These are phyloP conservation scores for Hirtodrosophila confusa DNA, from an alignment of 2,888 invertebrate genomes.

Conservation along the genomic window DNA sequence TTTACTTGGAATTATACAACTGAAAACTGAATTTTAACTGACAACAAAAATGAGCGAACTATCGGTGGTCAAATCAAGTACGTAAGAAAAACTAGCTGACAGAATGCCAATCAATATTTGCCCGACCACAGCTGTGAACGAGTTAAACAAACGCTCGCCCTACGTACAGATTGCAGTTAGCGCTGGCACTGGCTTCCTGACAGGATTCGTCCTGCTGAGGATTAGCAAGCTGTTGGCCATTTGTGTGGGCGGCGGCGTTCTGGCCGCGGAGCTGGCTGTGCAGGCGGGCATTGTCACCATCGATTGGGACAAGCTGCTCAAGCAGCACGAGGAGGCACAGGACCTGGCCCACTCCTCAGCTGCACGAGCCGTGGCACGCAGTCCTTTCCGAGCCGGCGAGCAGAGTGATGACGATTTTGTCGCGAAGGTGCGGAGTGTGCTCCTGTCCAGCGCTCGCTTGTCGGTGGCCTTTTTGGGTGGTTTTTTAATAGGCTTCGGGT, in stretches of 20 bases:
- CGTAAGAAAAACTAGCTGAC: slow-evolving; percentile 25
- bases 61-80: slow-evolving; percentile 40
- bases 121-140: slow-evolving; percentile 20
- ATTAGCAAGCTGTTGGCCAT: slow-evolving; percentile 50
- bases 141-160: slow-evolving; percentile 41
- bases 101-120: slow-evolving; percentile 15
- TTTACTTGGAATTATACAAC: background rate
- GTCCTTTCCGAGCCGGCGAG: too few relatives aligned
- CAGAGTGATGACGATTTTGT: background rate
- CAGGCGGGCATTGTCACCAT: slow-evolving; percentile 30
- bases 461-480: slow-evolving; percentile 53
- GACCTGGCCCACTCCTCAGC: background rate
- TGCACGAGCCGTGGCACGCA: background rate
- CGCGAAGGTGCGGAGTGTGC: slow-evolving; percentile 5
- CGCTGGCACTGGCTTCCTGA: slow-evolving; percentile 33
- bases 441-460: slow-evolving; percentile 34
- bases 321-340: background rate
- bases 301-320: background rate
- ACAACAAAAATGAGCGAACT: slow-evolving; percentile 24
- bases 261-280: slow-evolving; percentile 40
- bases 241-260: slow-evolving; percentile 25
- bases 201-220: slow-evolving; percentile 43
- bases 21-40: background rate
- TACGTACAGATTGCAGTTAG: slow-evolving; percentile 54
- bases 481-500: slow-evolving; percentile 56